Evolutionary conservation across 1,140 invertebrate species (phyloP).

Genomic region (Zaprionus taronus): DNA sequence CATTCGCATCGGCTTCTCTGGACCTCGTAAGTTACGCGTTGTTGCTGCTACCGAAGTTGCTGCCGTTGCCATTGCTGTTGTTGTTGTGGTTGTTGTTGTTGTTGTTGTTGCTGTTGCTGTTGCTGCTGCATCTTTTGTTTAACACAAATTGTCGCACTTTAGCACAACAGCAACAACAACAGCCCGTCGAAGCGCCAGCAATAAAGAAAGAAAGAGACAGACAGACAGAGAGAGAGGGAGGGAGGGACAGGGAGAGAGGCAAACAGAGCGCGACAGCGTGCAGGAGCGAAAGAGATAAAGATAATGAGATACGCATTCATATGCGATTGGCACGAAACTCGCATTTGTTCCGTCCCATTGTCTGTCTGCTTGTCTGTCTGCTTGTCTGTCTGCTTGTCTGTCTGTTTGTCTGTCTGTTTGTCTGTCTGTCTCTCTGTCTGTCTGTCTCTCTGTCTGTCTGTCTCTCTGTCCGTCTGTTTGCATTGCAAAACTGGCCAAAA

Average conservation of each 20-base stretch:
- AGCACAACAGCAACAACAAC: conserved; percentile 45
- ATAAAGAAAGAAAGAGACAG: not conserved
- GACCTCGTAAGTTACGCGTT: conserved; percentile 2
- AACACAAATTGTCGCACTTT: conserved; percentile 76
- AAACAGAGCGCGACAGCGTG: not conserved
- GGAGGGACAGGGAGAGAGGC: not conserved
- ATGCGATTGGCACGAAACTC: conserved; percentile 57
- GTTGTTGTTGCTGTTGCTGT: conserved; percentile 18
- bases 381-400: not conserved
- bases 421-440: not conserved
- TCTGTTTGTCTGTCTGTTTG: not conserved
- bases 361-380: not conserved
- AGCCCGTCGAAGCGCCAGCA: not conserved
- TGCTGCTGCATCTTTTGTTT: conserved; percentile 48
- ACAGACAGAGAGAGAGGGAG: no score
- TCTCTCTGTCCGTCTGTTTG: conserved; percentile 43
- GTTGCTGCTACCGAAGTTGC: not conserved
- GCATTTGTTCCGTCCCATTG: conserved; percentile 24
- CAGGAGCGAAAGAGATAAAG: not conserved
- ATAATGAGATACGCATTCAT: conserved; percentile 49
- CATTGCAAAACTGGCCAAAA: conserved; percentile 55
- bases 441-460: conserved; percentile 18
- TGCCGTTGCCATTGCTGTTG: not conserved
- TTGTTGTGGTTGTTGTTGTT: conserved; percentile 4
- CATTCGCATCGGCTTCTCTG: conserved; percentile 49